Evolutionary conservation across 2,797 vertebrate genomes (phyloP).

Genomic region (Cossypha heuglini): DNA sequence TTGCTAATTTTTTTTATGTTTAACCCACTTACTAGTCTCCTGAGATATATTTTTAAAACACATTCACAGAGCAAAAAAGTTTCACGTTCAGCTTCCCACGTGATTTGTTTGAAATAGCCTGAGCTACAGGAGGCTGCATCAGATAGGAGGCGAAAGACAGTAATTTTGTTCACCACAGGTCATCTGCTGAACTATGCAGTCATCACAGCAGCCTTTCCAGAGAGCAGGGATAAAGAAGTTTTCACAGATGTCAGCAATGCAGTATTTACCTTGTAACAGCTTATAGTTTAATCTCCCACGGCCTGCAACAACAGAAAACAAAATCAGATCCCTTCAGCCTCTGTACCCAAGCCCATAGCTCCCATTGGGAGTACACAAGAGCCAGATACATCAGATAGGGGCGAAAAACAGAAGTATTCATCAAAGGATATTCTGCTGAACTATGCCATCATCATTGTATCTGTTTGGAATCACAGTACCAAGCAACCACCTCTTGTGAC

Average conservation of each 20-base stretch:
- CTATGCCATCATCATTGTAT: conserved; percentile 75
- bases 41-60: background rate
- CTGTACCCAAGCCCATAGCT: rapidly evolving
- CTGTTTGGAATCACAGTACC: background rate
- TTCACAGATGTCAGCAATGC: background rate
- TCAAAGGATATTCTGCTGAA: conserved; percentile 69
- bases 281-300: background rate
- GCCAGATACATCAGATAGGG: conserved; percentile 70
- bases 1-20: rapidly evolving
- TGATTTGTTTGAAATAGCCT: background rate
- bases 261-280: background rate
- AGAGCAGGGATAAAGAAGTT: rapidly evolving
- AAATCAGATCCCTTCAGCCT: background rate
- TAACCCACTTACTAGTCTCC: background rate
- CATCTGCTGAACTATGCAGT: conserved; percentile 89
- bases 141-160: conserved; percentile 87
- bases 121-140: conserved; percentile 73
- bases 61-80: rapidly evolving
- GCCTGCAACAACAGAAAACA: background rate
- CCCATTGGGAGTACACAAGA: background rate
- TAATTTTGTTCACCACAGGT: conserved; percentile 66
- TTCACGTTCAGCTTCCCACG: background rate
- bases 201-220: conserved; percentile 76
- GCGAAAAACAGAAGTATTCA: conserved; percentile 24
- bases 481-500: rapidly evolving